Percentiles rank a stretch among this genome's conserved stretches.
Conservation (phyloP, 2,888 invertebrate species). For the Meloe dianella region DNA sequence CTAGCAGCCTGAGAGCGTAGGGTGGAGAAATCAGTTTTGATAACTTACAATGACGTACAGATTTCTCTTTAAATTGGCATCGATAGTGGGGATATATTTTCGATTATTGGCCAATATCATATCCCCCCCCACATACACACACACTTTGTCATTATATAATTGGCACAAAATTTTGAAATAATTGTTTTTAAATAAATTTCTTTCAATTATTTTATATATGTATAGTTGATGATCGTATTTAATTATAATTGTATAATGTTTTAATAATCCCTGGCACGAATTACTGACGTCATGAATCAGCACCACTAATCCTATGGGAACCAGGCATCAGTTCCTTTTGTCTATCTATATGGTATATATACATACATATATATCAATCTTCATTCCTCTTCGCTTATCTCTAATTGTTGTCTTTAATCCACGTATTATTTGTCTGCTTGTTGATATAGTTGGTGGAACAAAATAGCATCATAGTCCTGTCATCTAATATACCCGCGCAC, state of each 20-base stretch:
- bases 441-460: slow-evolving; percentile 47
- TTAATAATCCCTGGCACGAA: slow-evolving; percentile 43
- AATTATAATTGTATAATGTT: slow-evolving; percentile 35
- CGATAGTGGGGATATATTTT: slow-evolving; percentile 41
- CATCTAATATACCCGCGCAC: slow-evolving; percentile 50
- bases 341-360: slow-evolving; percentile 37
- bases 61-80: slow-evolving; percentile 28
- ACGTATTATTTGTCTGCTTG: slow-evolving; percentile 55
- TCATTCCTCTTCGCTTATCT: slow-evolving; percentile 20
- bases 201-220: slow-evolving; percentile 22
- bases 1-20: neutral
- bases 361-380: slow-evolving; percentile 22
- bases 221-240: slow-evolving; percentile 26
- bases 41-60: neutral
- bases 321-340: slow-evolving; percentile 53
- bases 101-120: slow-evolving; percentile 49
- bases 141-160: slow-evolving; percentile 27
- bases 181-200: slow-evolving; percentile 26
- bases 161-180: slow-evolving; percentile 46
- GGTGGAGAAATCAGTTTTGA: slow-evolving; percentile 4
- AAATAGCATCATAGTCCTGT: slow-evolving; percentile 55
- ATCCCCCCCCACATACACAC: too few species aligned
- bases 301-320: slow-evolving; percentile 58
- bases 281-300: slow-evolving; percentile 56
- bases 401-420: slow-evolving; percentile 60